A percentile compares a stretch with the other conserved stretches of the same genome.
Conservation (phyloP, 2,113 vertebrate genomes). For the Megalops atlanticus region DNA sequence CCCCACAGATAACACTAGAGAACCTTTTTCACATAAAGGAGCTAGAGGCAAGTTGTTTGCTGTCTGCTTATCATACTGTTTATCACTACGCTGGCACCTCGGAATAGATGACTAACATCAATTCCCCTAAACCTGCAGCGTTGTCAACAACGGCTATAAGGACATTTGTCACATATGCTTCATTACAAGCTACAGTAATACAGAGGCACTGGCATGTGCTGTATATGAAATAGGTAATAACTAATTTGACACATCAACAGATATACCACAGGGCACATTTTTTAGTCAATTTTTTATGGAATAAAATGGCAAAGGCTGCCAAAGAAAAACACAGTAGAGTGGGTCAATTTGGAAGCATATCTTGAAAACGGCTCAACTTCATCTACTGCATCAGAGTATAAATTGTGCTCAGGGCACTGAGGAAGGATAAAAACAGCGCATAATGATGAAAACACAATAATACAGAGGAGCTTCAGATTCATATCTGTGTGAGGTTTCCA, state of each 20-base stretch:
- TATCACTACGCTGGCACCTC: not conserved
- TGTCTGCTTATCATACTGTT: not conserved
- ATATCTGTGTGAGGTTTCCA: no score
- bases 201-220: not conserved
- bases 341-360: no score
- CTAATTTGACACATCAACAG: not conserved
- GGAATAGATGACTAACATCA: constrained; percentile 8
- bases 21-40: not conserved
- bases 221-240: not conserved
- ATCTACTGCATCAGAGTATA: no score
- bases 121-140: not conserved
- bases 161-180: not conserved
- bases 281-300: no score
- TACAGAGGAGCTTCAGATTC: no score
- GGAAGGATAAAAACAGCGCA: not conserved
- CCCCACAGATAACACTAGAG: not conserved
- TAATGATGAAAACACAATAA: not conserved
- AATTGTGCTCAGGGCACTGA: no score
- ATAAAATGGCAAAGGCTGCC: no score
- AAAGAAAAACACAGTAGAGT: no score
- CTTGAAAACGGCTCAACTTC: no score
- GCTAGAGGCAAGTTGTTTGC: not conserved
- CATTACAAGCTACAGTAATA: not conserved
- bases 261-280: no score
- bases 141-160: not conserved